Evolutionary conservation across 2,113 vertebrate genomes (phyloP).

Genomic region (Saguinus midas): DNA sequence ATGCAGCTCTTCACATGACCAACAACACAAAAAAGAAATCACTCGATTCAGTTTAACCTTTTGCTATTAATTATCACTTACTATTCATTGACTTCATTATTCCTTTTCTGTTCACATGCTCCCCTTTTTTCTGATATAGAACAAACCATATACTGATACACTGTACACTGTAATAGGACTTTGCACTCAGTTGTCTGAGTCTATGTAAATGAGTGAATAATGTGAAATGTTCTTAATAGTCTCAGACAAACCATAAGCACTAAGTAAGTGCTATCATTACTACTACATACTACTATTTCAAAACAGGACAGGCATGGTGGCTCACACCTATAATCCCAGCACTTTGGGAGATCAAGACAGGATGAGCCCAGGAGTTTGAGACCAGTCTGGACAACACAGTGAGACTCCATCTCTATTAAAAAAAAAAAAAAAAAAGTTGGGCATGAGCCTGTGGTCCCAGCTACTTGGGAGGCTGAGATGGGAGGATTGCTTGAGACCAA

Average conservation of each 20-base stretch:
- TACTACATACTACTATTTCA: too few species aligned
- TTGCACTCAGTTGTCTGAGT: neutral
- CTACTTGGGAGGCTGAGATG: too few species aligned
- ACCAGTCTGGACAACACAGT: too few species aligned
- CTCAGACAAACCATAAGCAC: neutral
- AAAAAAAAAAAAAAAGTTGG: too few species aligned
- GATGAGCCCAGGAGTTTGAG: too few species aligned
- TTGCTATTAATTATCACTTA: neutral
- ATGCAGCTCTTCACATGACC: slow-evolving; percentile 51
- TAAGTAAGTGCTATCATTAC: fast-evolving
- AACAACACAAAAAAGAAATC: slow-evolving; percentile 62
- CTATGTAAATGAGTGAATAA: neutral
- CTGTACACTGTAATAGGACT: neutral
- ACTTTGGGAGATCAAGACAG: too few species aligned
- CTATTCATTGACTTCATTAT: neutral
- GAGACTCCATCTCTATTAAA: too few species aligned
- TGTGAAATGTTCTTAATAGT: neutral
- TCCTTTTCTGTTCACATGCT: neutral
- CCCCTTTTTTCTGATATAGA: neutral
- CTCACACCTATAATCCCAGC: too few species aligned
- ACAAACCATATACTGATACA: neutral
- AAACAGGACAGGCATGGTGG: too few species aligned
- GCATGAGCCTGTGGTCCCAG: too few species aligned
- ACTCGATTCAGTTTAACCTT: neutral
- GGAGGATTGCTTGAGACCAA: too few species aligned